Percentiles rank a stretch among this genome's conserved stretches.
These are phyloP conservation scores for Clangula hyemalis DNA, from an alignment of 2,797 vertebrate species.

Conservation along the genomic window DNA sequence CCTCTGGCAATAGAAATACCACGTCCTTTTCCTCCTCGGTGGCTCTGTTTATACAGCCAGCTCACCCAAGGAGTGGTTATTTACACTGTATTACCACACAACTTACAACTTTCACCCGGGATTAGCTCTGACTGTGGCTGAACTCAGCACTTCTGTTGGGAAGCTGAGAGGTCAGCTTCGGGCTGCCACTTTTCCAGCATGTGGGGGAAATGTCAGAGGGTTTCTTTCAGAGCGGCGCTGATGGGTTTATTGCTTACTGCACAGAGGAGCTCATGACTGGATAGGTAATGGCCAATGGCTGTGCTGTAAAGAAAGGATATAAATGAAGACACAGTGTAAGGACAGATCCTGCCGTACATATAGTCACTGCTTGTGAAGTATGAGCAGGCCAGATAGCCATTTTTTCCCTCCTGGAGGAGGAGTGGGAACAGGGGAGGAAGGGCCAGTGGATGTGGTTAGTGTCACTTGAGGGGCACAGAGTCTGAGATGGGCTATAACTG, in stretches of 20 bases:
- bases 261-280: not conserved
- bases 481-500: not conserved
- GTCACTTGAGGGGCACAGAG: not conserved
- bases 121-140: not conserved
- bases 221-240: not conserved
- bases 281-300: not conserved
- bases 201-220: not conserved
- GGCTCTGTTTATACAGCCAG: not conserved
- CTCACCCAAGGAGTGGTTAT: not conserved
- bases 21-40: not conserved
- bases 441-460: not conserved
- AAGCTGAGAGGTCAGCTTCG: not conserved
- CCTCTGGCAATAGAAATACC: not conserved
- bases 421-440: not conserved
- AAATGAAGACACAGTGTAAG: not conserved
- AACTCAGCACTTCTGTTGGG: not conserved
- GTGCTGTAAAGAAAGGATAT: not conserved
- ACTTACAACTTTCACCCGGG: not conserved
- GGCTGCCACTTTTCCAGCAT: rapidly evolving
- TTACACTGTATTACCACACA: not conserved
- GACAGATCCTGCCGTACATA: not conserved
- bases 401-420: not conserved
- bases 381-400: not conserved
- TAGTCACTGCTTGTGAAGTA: not conserved
- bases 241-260: not conserved